Evolutionary conservation across 2,797 vertebrate species (phyloP), one percentile per base, ranked within the genome.

Genomic region (Sebastolobus altivelis): DNA sequence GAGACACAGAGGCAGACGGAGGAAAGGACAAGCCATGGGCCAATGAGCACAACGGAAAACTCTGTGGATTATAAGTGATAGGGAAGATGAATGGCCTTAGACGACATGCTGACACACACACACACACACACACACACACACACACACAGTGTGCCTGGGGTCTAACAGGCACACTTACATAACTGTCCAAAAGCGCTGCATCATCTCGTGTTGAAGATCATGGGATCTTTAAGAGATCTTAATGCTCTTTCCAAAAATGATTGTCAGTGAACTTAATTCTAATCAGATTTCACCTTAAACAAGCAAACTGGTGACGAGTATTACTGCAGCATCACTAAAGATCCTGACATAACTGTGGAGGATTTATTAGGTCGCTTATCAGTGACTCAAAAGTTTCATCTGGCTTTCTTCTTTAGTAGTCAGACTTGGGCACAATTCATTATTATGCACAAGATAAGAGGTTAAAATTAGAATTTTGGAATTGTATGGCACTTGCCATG

Each of bases 131-230:
- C 54, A 25, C 54, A 6, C 54, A 27, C 46, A 52, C 46, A n/a
- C 46, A n/a, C 46, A 20, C 18, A 8, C 18, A 22, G 27, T 22
- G 5, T 10, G 58, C 65, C 49, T 59, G 49, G 37, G 72, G 59
- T 37, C 38, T 29, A 58, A 69, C 43, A 43, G 20, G 7, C n/a
- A 52, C 46, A 46, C 71, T 75, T 80, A 75, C 12, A 60, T 70
- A 63, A 80, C 65, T 33, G 33, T 11, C 61, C 13, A 43, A 80
- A 73, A 18, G 4, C 6, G 2, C 55, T 18, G 18, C 56, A 56
- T 55, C 58, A 55, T 54, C 31, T 20, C 60, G 35, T 25, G 5
- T 59, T 40, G 25, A 22, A 18, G 16, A 46, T 65, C 66, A 55
- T 5, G 22, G 7, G 46, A 10, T 20, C 7, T 14, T 40, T 14